Base-by-base conservation (phyloP, 2,797 vertebrate species). In the Hyperoplus lanceolatus region DNA sequence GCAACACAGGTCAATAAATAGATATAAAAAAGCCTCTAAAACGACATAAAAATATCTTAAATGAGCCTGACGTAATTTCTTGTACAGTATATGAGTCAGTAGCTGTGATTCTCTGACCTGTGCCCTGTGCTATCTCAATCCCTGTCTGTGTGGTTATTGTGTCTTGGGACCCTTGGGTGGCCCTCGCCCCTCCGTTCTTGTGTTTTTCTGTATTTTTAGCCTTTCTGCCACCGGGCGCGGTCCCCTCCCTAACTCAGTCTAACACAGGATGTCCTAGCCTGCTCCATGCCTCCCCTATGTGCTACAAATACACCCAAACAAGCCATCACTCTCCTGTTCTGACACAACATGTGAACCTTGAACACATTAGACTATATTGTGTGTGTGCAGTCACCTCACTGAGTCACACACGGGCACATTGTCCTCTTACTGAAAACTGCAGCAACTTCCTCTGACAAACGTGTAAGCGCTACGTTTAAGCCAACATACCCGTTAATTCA, bases 201-300 rank as follows among this genome's bases (percentile, higher is more conserved):
- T 58, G 69, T 71, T 41, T 41, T 8, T 76, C 29, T 68, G 82
- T 86, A 90, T 90, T 90, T 88, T 87, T 87, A 87, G 79, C 53
- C 8, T 9, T 29, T 56, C 51, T 82, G 80, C 68, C 71, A 63
- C 74, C 53, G 45, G 78, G 78, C 90, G 90, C 84, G 88, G 88
- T 82, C 75, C 83, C 86, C 59, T 61, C 66, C 53, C 67, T 1
- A 29, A 81, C 69, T 87, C 42, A 1, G 46, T 65, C 71, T n/a
- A 73, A 65, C 66, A 75, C 89, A 89, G 92, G 92, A 92, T 70
- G 88, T 86, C 72, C 77, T 29, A 86, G 46, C 59, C 77, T 50
- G 68, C 64, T 86, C 75, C 29, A 45, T 75, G 39, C 53, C 54
- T 66, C 36, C 81, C 39, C 10, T 75, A 51, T 73, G 81, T 3